A percentile compares a stretch with the other conserved stretches of the same genome.
Evolutionary conservation across 2,797 vertebrate genomes (phyloP).

Genomic region (Taeniopygia guttata): DNA sequence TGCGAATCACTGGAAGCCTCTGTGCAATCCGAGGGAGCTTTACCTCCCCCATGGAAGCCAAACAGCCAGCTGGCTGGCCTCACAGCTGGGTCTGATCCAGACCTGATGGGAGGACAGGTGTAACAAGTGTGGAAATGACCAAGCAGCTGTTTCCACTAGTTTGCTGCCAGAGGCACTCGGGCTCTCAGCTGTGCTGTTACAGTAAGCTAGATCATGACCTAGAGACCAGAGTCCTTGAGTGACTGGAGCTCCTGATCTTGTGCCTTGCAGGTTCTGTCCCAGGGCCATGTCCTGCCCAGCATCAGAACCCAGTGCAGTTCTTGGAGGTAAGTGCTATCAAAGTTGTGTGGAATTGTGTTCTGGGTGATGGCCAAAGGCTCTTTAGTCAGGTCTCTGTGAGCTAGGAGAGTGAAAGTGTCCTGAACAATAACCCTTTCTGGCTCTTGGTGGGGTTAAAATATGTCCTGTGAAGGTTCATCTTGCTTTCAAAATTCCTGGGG

Average conservation of each 20-base stretch:
- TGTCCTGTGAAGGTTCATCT: neutral
- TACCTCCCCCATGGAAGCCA: neutral
- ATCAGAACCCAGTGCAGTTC: neutral
- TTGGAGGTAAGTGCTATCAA: neutral
- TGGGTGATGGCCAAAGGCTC: neutral
- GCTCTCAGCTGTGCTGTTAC: neutral
- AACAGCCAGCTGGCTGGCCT: neutral
- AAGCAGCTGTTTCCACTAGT: slow-evolving; percentile 5
- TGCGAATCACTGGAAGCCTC: neutral
- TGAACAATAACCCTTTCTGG: neutral
- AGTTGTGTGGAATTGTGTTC: neutral
- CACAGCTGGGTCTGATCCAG: neutral
- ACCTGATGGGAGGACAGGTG: neutral
- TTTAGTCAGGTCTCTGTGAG: neutral
- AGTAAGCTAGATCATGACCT: neutral
- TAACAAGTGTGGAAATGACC: neutral
- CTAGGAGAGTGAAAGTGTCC: neutral
- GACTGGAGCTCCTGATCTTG: neutral
- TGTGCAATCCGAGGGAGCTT: neutral
- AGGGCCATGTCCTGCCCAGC: neutral
- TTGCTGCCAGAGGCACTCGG: neutral
- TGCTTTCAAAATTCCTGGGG: neutral
- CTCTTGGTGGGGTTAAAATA: neutral
- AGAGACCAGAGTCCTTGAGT: neutral
- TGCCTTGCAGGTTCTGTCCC: neutral